Evolutionary conservation across 2,113 vertebrate species (phyloP), one percentile per base, ranked within the genome.

Genomic region (Ranitomeya variabilis): DNA sequence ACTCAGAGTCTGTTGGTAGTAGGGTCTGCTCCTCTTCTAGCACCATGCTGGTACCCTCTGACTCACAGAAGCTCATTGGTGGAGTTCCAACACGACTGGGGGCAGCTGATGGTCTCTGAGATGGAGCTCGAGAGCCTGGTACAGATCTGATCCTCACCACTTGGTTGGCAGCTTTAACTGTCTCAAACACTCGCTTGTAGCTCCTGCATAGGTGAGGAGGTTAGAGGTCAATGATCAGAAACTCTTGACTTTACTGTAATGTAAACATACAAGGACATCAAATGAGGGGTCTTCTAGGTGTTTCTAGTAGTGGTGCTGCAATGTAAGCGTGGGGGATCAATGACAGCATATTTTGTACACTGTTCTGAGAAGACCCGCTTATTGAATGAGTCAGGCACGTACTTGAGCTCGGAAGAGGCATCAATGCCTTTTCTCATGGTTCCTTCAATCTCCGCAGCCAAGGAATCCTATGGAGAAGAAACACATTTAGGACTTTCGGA

Each of bases 361-460:
- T 15, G 10, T 67, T 67, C 21, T 23, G 11, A 26, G 23, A 31
- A 31, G 15, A 15, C 1, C 13, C 8, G 3, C 16, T 73, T n/a
- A 54, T 2, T 80, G 78, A 57, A 37, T 23, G 23, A n/a, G 6
- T 23, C 10, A 19, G n/a, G 18, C 0, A 69, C 94, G 71, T 87
- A 98, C 97, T 91, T 97, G 93, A 95, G 96, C 83, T 97, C 96
- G 0, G 95, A 94, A n/a, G 94, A 94, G 0, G 93, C 89, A 91
- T 96, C 96, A 11, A 95, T 92, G 67, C 96, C 94, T 91, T 95
- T 99, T 60, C 96, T 95, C 91, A 96, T 96, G 3, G 93, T 96
- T 12, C 94, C 96, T 87, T 98, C 97, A 77, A 97, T 97, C 93
- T 99, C 97, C 1, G 97, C 96, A 0, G 96, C 97, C 90, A 98